Percentiles rank a stretch among this genome's conserved stretches.
These are phyloP conservation scores for Sinosuthora webbiana DNA, from an alignment of 2,113 vertebrate species.

Conservation along the genomic window DNA sequence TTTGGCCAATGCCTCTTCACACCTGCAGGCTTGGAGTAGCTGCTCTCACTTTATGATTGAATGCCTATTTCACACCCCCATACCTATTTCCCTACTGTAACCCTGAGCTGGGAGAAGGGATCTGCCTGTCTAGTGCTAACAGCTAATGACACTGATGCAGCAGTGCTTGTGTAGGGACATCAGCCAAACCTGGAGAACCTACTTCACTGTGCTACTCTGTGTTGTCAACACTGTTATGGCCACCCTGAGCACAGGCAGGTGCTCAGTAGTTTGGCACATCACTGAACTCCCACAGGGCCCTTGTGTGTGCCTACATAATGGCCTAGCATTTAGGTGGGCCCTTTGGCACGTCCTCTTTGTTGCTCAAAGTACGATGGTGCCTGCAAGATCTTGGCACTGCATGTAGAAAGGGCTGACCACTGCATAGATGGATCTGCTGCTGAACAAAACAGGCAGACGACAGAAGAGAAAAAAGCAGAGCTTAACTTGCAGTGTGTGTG, in stretches of 20 bases:
- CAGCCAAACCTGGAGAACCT: background rate
- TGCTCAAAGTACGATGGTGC: accelerated
- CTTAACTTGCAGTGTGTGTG: background rate
- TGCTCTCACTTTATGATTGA: background rate
- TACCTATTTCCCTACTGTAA: background rate
- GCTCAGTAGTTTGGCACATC: background rate
- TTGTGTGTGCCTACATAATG: accelerated
- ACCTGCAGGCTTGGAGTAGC: background rate
- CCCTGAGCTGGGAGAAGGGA: accelerated
- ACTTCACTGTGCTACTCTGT: background rate
- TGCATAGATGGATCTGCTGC: background rate
- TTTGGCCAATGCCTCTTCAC: background rate
- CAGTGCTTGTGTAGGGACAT: background rate
- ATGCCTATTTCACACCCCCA: background rate
- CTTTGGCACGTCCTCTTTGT: accelerated
- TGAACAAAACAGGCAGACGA: background rate
- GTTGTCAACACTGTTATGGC: accelerated
- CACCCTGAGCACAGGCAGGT: background rate
- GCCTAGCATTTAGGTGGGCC: accelerated
- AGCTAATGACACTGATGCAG: background rate
- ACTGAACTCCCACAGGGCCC: background rate
- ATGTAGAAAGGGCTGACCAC: background rate
- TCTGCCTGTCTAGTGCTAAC: background rate
- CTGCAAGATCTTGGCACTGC: background rate
- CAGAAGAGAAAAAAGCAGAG: background rate